A percentile compares a stretch with the other conserved stretches of the same genome.
Evolutionary conservation across 1,140 invertebrate species (phyloP).

Genomic region (Hypsibius dujardini): DNA sequence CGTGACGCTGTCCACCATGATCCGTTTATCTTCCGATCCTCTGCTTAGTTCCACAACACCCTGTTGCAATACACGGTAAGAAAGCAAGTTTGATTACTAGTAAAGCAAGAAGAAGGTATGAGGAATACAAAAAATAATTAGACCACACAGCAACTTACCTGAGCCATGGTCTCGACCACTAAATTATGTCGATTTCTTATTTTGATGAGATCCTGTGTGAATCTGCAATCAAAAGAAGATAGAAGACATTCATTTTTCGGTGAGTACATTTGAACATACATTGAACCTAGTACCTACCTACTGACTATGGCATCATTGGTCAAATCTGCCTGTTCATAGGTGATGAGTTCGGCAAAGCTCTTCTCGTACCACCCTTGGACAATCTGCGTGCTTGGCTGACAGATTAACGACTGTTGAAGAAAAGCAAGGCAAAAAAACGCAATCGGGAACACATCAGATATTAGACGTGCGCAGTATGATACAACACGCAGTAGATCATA

Average conservation of each 20-base stretch:
- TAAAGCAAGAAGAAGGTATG: too few species aligned
- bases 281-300: too few species aligned
- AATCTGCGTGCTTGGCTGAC: constrained; percentile 45
- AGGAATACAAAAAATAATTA: too few species aligned
- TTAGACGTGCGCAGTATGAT: too few species aligned
- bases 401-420: constrained; percentile 44
- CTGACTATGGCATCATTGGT: constrained; percentile 23
- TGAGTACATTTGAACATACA: too few species aligned
- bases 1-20: constrained; percentile 58
- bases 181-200: constrained; percentile 85
- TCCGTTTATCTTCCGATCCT: constrained; percentile 28
- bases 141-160: constrained; percentile 32
- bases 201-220: constrained; percentile 64
- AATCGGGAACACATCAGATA: too few species aligned
- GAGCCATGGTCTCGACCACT: constrained; percentile 96
- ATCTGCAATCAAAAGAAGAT: constrained; percentile 40
- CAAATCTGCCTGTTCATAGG: constrained; percentile 63
- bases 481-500: too few species aligned
- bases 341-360: constrained; percentile 77
- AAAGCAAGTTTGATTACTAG: too few species aligned
- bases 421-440: too few species aligned
- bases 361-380: constrained; percentile 67
- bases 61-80: constrained; percentile 22
- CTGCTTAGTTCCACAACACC: constrained; percentile 91
- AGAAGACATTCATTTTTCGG: too few species aligned